A percentile compares a stretch with the other conserved stretches of the same genome.
Conservation (phyloP, 2,113 vertebrate species). For the Ptilonorhynchus violaceus region DNA sequence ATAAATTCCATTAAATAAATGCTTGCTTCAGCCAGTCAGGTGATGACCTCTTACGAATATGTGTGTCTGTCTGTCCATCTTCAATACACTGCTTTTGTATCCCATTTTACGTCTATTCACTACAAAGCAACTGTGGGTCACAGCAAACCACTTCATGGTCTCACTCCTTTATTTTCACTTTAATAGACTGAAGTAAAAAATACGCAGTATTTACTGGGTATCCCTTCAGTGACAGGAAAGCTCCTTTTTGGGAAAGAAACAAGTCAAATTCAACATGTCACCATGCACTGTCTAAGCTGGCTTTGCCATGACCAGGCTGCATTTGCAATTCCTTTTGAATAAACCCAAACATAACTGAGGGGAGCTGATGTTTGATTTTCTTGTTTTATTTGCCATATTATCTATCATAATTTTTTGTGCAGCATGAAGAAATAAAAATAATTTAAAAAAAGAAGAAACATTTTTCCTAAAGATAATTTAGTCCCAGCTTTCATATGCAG, state of each 20-base stretch:
- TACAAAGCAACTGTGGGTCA: not conserved
- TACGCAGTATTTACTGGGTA: not conserved
- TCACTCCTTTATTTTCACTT: not conserved
- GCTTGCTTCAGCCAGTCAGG: not conserved
- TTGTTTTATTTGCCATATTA: not conserved
- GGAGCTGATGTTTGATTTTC: not conserved
- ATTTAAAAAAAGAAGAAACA: not conserved
- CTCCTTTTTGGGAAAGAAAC: not conserved
- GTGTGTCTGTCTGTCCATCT: not conserved
- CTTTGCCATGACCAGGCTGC: not conserved
- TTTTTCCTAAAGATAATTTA: constrained; percentile 45
- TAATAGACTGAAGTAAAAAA: not conserved
- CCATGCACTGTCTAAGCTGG: not conserved
- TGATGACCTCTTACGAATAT: not conserved
- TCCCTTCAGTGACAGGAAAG: not conserved
- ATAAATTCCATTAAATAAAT: not conserved
- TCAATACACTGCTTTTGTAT: not conserved
- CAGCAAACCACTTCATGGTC: not conserved
- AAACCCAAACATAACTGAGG: not conserved
- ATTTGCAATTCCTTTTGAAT: not conserved
- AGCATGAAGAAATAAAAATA: not conserved
- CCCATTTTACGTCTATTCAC: not conserved
- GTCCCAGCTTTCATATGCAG: not conserved
- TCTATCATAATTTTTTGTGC: not conserved
- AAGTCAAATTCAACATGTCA: not conserved